Percentiles rank a stretch among this genome's conserved stretches.
Evolutionary conservation across 2,888 invertebrate species (phyloP).

Genomic region (Cacoxenus indagator): DNA sequence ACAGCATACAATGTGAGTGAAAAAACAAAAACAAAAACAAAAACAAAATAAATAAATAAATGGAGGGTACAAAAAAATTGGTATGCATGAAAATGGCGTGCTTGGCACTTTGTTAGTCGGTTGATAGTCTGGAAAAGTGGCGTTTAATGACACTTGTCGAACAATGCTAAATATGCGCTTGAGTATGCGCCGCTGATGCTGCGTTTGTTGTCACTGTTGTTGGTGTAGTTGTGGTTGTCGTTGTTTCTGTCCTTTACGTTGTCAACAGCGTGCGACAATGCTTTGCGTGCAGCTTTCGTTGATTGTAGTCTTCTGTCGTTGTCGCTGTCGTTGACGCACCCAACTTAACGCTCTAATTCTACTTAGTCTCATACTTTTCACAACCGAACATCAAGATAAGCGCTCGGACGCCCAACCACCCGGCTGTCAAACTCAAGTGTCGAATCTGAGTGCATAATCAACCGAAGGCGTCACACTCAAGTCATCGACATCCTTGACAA

Average conservation of each 20-base stretch:
- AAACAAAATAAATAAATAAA: too few relatives aligned
- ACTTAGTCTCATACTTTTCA: background rate
- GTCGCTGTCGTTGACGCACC: background rate
- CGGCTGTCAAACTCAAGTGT: background rate
- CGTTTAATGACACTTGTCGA: constrained; percentile 22
- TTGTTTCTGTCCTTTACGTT: background rate
- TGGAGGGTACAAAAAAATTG: too few relatives aligned
- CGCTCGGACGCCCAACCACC: background rate
- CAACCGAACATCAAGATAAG: background rate
- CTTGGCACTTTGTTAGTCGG: constrained; percentile 7
- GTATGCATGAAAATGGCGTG: background rate
- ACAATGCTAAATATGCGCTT: constrained; percentile 20
- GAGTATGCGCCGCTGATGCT: constrained; percentile 3
- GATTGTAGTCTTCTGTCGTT: background rate
- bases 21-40: too few relatives aligned
- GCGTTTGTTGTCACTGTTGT: background rate
- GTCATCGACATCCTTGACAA: background rate
- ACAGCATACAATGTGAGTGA: too few relatives aligned
- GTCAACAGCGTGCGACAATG: too few relatives aligned
- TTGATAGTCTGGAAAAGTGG: constrained; percentile 19
- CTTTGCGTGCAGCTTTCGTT: too few relatives aligned
- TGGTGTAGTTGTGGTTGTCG: background rate
- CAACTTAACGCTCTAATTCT: background rate
- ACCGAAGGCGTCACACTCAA: background rate
- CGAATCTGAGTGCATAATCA: background rate